Evolutionary conservation across 1,140 invertebrate species (phyloP).

Genomic region (Centruroides vittatus): DNA sequence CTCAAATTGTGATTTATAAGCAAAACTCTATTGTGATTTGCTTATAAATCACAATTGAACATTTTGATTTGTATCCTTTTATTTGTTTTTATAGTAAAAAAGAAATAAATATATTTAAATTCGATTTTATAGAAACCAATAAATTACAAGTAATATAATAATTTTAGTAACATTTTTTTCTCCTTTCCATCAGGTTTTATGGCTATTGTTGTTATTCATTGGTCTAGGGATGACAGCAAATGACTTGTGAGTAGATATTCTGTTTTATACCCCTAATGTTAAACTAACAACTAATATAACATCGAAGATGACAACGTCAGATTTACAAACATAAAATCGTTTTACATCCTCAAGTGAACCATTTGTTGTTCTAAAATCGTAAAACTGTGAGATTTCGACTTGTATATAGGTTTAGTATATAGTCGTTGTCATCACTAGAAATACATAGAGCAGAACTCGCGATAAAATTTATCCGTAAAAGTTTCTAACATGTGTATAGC

Average conservation of each 20-base stretch:
- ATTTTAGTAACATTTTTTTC: background rate
- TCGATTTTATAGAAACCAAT: no score
- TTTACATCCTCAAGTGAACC: background rate
- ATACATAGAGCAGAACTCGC: background rate
- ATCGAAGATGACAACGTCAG: background rate
- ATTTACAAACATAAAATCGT: background rate
- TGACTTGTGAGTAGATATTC: constrained; percentile 37
- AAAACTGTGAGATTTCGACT: background rate
- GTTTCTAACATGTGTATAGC: background rate
- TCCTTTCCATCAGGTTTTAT: constrained; percentile 27
- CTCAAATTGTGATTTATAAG: no score
- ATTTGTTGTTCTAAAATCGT: background rate
- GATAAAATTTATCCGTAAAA: background rate
- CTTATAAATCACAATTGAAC: no score
- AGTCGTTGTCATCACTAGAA: constrained; percentile 5
- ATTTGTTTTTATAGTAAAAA: no score
- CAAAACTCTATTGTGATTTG: no score
- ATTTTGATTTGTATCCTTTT: no score
- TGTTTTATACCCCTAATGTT: background rate
- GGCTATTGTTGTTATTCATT: constrained; percentile 45
- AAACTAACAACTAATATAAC: background rate
- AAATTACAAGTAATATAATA: no score
- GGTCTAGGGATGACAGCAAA: constrained; percentile 45
- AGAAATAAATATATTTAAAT: background rate
- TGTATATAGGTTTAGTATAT: background rate